Evolutionary conservation across 2,113 vertebrate species (phyloP).

Genomic region (Rana temporaria): DNA sequence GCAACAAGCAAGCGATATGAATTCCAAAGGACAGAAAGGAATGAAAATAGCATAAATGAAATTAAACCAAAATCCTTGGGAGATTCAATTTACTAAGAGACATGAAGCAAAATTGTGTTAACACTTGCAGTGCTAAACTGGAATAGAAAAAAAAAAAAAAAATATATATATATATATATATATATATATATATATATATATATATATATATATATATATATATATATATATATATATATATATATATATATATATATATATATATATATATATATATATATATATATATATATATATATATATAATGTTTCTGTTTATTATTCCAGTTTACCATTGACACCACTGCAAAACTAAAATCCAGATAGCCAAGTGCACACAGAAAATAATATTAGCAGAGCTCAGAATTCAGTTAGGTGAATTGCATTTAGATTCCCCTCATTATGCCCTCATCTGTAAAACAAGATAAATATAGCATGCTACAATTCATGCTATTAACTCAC

Average conservation of each 20-base stretch:
- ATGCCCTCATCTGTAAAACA: conserved; percentile 31
- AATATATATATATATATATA: conserved; percentile 33
- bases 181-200: too few species aligned
- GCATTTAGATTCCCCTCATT: conserved; percentile 14
- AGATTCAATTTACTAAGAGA: conserved; percentile 65
- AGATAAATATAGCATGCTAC: conserved; percentile 24
- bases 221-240: too few species aligned
- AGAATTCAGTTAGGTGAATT: conserved; percentile 14
- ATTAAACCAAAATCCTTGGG: conserved; percentile 67
- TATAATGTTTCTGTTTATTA: neutral
- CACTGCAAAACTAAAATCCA: too few species aligned
- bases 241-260: too few species aligned
- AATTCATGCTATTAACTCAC: conserved; percentile 10
- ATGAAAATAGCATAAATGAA: conserved; percentile 71
- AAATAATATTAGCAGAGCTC: neutral
- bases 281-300: conserved; percentile 24
- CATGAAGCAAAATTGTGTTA: conserved; percentile 43
- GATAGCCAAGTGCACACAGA: too few species aligned
- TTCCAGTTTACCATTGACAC: too few species aligned
- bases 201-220: too few species aligned
- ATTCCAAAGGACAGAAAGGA: conserved; percentile 78
- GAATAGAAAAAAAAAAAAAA: too few species aligned
- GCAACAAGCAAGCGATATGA: conserved; percentile 84
- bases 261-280: too few species aligned
- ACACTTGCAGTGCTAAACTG: conserved; percentile 7